Evolutionary conservation across 2,113 vertebrate species (phyloP).

Genomic region (Falcunculus frontatus): DNA sequence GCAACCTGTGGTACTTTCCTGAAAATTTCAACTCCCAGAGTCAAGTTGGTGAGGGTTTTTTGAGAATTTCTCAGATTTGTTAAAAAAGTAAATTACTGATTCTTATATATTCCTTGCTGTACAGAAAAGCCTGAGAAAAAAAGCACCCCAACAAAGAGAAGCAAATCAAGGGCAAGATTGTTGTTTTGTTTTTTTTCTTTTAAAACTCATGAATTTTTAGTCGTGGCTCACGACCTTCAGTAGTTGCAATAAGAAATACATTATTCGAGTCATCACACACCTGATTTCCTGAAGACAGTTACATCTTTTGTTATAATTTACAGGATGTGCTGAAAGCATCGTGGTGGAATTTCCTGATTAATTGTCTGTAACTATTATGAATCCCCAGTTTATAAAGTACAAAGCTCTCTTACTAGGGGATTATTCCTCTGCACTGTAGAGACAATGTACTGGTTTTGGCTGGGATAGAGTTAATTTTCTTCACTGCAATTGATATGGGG

Average conservation of each 20-base stretch:
- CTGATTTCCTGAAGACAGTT: not conserved
- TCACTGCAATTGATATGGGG: not conserved
- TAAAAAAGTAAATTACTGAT: not conserved
- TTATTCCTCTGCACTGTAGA: not conserved
- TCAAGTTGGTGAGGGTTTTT: rapidly evolving
- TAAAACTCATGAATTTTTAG: not conserved
- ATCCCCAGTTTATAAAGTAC: not conserved
- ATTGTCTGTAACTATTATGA: not conserved
- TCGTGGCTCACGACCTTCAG: not conserved
- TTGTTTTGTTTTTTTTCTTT: not conserved
- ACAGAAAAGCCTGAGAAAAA: not conserved
- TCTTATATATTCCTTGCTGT: not conserved
- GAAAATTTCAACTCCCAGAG: not conserved
- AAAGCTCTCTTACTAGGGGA: not conserved
- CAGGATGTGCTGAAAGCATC: not conserved
- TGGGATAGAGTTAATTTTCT: not conserved
- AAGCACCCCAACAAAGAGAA: not conserved
- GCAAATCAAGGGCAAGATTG: not conserved
- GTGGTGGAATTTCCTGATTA: not conserved
- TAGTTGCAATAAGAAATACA: not conserved
- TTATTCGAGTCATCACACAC: not conserved
- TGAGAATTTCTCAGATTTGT: not conserved
- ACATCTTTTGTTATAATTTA: not conserved
- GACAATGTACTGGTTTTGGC: not conserved
- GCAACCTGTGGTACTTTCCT: not conserved